phyloP scores from a whole-genome alignment of 2,113 vertebrate genomes.

The Chamaetylas fuelleborni region DNA sequence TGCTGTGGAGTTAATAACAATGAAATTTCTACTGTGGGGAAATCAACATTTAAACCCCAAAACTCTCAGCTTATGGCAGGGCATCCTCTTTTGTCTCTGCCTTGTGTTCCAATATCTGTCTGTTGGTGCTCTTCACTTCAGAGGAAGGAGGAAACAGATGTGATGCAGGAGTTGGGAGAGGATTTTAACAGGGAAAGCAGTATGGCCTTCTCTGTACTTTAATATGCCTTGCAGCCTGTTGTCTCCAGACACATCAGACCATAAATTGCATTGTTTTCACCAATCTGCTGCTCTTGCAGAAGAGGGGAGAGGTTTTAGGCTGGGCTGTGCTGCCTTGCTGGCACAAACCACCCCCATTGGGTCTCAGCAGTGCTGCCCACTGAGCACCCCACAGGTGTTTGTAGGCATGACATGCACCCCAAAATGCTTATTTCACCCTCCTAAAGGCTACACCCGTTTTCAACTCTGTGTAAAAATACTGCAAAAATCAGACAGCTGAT shows the following conservation, averaged over 20 bases:
- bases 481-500: background rate
- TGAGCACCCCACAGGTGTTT: background rate
- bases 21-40: background rate
- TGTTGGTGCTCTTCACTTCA: background rate
- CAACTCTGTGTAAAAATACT: background rate
- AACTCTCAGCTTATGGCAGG: background rate
- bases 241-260: background rate
- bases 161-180: background rate
- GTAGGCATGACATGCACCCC: accelerated
- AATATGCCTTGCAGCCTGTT: background rate
- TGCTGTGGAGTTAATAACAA: background rate
- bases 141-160: background rate
- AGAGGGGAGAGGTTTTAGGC: background rate
- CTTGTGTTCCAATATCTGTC: background rate
- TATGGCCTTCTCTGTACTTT: background rate
- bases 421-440: background rate
- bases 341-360: background rate
- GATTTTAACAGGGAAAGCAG: slow-evolving; percentile 33
- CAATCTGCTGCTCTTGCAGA: background rate
- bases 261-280: background rate
- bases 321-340: background rate
- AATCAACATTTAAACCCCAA: background rate
- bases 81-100: background rate
- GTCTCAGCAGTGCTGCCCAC: background rate
- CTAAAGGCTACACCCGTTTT: background rate